Evolutionary conservation across 2,113 vertebrate species (phyloP).

Genomic region (Prunella himalayana): DNA sequence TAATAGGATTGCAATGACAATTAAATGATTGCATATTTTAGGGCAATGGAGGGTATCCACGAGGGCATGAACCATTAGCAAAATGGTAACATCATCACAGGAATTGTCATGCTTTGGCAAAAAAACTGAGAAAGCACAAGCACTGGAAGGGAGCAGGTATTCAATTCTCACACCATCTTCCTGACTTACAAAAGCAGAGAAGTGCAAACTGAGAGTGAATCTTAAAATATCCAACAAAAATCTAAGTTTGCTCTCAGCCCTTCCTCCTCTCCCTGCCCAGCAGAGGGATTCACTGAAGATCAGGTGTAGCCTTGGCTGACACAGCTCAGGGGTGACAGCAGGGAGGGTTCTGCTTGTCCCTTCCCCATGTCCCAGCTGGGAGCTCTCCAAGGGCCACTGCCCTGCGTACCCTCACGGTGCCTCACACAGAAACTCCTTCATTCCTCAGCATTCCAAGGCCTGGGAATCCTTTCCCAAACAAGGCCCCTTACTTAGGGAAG

Average conservation of each 20-base stretch:
- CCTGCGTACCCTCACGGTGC: not conserved
- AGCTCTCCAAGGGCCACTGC: not conserved
- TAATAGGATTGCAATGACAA: constrained; percentile 76
- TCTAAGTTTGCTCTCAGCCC: accelerated
- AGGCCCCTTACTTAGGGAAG: not conserved
- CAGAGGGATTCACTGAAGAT: not conserved
- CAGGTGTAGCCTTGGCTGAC: accelerated
- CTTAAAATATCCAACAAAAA: not conserved
- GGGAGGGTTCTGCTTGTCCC: not conserved
- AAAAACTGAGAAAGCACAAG: not conserved
- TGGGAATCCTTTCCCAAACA: not conserved
- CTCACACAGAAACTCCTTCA: not conserved
- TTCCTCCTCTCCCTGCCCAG: not conserved
- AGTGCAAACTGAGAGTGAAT: accelerated
- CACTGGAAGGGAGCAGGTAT: not conserved
- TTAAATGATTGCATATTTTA: constrained; percentile 75
- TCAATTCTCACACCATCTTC: not conserved
- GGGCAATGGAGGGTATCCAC: constrained; percentile 65
- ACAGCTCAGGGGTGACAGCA: not conserved
- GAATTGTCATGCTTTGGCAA: constrained; percentile 41
- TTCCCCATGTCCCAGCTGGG: not conserved
- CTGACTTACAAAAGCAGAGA: not conserved
- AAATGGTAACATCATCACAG: constrained; percentile 24
- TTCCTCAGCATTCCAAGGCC: accelerated
- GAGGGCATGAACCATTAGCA: constrained; percentile 58